A percentile compares a stretch with the other conserved stretches of the same genome.
Conservation (phyloP, 2,888 invertebrate species). For the Epistrophe grossulariae region DNA sequence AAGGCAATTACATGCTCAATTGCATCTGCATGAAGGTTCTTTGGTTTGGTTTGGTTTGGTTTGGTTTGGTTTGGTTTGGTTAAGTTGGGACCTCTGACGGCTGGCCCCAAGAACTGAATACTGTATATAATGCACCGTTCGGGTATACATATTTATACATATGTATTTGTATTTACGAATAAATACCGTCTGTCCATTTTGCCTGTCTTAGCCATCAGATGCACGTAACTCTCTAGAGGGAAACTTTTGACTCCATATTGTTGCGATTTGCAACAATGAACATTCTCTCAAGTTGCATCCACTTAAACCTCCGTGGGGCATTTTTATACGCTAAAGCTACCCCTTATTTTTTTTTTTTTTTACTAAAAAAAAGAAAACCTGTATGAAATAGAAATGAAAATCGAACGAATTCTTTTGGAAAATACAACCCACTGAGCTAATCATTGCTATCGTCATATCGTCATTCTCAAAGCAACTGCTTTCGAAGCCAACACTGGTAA, state of each 20-base stretch:
- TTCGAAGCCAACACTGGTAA: slow-evolving; percentile 31
- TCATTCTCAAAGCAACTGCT: slow-evolving; percentile 22
- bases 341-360: neutral
- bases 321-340: slow-evolving; percentile 20
- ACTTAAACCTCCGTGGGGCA: slow-evolving; percentile 40
- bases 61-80: slow-evolving; percentile 15
- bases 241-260: slow-evolving; percentile 68
- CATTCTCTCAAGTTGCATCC: slow-evolving; percentile 37
- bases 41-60: slow-evolving; percentile 24
- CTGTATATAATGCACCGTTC: slow-evolving; percentile 9
- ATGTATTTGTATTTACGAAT: neutral
- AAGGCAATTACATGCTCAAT: slow-evolving; percentile 73
- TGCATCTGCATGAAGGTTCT: slow-evolving; percentile 55
- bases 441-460: slow-evolving; percentile 64
- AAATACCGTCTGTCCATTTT: slow-evolving; percentile 41
- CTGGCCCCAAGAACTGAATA: neutral
- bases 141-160: neutral
- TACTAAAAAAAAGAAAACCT: neutral
- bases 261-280: slow-evolving; percentile 57
- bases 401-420: slow-evolving; percentile 54
- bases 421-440: slow-evolving; percentile 63
- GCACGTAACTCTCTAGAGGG: slow-evolving; percentile 58
- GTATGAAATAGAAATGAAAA: slow-evolving; percentile 33
- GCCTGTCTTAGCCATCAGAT: slow-evolving; percentile 68
- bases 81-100: neutral